These are phyloP conservation scores for Brachionus paranguensis DNA, from an alignment of 1,140 invertebrate genomes.

Conservation along the genomic window DNA sequence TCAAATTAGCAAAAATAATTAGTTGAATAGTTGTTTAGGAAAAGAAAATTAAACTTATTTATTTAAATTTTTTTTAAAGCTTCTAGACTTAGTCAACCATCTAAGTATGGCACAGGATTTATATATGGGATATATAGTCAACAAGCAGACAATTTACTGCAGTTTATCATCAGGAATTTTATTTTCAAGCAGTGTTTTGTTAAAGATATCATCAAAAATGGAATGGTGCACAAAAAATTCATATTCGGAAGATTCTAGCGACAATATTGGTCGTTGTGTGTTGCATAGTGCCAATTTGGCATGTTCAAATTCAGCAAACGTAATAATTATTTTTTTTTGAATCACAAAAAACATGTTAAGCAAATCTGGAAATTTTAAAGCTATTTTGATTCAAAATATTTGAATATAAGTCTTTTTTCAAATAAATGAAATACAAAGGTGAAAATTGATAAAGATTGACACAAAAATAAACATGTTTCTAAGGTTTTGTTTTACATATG, in stretches of 20 bases:
- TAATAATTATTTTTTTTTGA: not conserved
- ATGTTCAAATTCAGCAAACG: slow-evolving; percentile 41
- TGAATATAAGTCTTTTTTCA: too few relatives aligned
- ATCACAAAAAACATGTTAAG: too few relatives aligned
- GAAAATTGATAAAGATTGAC: too few relatives aligned
- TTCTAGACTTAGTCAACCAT: slow-evolving; percentile 32
- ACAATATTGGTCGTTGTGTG: slow-evolving; percentile 76
- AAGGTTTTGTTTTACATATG: too few relatives aligned
- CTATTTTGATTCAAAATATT: too few relatives aligned
- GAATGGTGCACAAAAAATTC: slow-evolving; percentile 79
- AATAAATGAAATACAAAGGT: too few relatives aligned
- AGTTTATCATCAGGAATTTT: slow-evolving; percentile 9
- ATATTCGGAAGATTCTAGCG: slow-evolving; percentile 68
- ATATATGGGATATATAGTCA: slow-evolving; percentile 29
- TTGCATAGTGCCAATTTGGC: slow-evolving; percentile 56
- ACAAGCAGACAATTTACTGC: slow-evolving; percentile 33
- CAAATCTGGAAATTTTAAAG: too few relatives aligned
- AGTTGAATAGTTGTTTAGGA: not conserved
- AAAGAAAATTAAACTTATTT: not conserved
- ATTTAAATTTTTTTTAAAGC: not conserved
- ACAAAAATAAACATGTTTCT: too few relatives aligned
- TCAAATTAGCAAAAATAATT: not conserved
- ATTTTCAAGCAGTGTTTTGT: slow-evolving; percentile 59
- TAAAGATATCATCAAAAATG: slow-evolving; percentile 65
- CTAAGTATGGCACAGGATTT: slow-evolving; percentile 33